Evolutionary conservation across 2,888 invertebrate species (phyloP).

Genomic region (Andrena flavipes): DNA sequence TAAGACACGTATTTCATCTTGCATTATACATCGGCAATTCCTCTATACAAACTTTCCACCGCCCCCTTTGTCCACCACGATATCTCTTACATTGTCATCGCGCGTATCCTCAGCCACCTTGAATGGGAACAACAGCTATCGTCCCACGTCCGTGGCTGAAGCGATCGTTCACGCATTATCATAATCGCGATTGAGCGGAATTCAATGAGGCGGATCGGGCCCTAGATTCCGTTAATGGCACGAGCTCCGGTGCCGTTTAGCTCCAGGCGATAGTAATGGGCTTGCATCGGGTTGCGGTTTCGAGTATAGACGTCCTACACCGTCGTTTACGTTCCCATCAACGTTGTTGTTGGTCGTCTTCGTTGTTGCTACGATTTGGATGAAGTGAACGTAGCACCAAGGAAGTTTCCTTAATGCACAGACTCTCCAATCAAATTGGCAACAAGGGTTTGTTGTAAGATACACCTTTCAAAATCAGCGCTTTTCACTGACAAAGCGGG

Average conservation of each 20-base stretch:
- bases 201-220: conserved; percentile 76
- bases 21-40: conserved; percentile 8
- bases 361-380: conserved; percentile 3
- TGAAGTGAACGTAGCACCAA: too few species aligned
- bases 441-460: too few species aligned
- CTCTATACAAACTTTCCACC: background rate
- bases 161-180: conserved; percentile 74
- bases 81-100: conserved; percentile 31
- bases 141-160: conserved; percentile 32
- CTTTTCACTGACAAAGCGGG: too few species aligned
- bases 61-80: conserved; percentile 16
- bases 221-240: conserved; percentile 78
- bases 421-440: too few species aligned
- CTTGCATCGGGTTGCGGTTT: conserved; percentile 68
- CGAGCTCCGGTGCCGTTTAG: conserved; percentile 74
- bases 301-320: conserved; percentile 37
- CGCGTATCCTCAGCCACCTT: conserved; percentile 16
- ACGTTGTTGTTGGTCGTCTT: conserved; percentile 36
- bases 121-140: conserved; percentile 53
- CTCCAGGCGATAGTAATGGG: conserved; percentile 75
- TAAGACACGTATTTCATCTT: background rate
- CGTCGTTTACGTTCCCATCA: conserved; percentile 38
- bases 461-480: too few species aligned
- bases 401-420: too few species aligned
- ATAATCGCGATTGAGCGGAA: conserved; percentile 74